phyloP scores from a whole-genome alignment of 2,113 vertebrate species.

The Prunella himalayana region DNA sequence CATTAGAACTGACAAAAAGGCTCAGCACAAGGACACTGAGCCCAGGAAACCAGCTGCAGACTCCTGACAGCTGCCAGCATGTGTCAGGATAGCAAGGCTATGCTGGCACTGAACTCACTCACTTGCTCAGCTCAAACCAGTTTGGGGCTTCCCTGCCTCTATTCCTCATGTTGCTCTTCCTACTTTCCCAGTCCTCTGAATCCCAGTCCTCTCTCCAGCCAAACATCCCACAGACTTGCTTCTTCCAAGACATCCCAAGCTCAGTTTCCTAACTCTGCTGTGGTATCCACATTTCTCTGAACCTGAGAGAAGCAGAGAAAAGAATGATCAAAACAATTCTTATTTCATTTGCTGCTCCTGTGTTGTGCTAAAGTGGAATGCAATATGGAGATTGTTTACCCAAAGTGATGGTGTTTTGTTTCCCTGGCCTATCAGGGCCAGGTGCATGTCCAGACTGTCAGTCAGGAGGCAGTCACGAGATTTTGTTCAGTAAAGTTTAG shows the following conservation, averaged over 20 bases:
- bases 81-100: not conserved
- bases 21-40: not conserved
- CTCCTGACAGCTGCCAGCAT: fast-evolving
- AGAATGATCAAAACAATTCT: too few species aligned
- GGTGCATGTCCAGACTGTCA: too few species aligned
- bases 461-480: too few species aligned
- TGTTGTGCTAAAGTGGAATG: too few species aligned
- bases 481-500: too few species aligned
- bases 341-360: too few species aligned
- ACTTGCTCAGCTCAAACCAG: fast-evolving
- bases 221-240: not conserved
- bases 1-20: not conserved
- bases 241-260: not conserved
- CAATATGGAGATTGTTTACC: too few species aligned
- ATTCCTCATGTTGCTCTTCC: not conserved
- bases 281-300: too few species aligned
- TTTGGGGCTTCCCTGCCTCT: not conserved
- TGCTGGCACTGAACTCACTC: not conserved
- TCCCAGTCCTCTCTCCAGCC: not conserved
- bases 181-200: not conserved
- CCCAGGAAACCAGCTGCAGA: not conserved
- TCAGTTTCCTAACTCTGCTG: not conserved
- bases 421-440: too few species aligned
- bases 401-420: too few species aligned
- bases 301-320: too few species aligned